These are phyloP conservation scores for Polylopha cassiicola DNA, from an alignment of 2,888 invertebrate species.

Conservation along the genomic window DNA sequence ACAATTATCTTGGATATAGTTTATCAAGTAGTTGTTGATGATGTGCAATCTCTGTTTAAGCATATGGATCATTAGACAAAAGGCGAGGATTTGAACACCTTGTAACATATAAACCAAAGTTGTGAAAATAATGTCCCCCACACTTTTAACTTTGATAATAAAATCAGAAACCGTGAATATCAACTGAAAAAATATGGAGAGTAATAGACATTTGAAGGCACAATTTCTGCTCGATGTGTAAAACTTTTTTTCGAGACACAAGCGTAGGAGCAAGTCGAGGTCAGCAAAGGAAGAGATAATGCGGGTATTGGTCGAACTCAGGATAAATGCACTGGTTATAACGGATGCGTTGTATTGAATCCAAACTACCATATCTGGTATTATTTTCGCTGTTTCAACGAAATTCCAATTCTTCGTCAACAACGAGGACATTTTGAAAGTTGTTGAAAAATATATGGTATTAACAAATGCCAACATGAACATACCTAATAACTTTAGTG, in stretches of 20 bases:
- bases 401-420: background rate
- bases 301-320: conserved; percentile 3
- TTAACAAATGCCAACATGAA: background rate
- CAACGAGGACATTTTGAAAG: background rate
- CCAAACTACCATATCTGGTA: conserved; percentile 4
- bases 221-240: background rate
- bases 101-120: conserved; percentile 1
- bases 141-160: too few species aligned
- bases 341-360: conserved; percentile 6
- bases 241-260: background rate
- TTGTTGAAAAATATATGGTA: background rate
- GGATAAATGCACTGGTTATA: background rate
- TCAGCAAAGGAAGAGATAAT: conserved; percentile 2
- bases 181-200: too few species aligned
- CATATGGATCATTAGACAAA: conserved; percentile 12
- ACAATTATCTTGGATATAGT: background rate
- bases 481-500: conserved; percentile 7
- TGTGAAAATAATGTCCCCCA: background rate
- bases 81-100: conserved; percentile 6
- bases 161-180: conserved; percentile 2
- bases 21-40: conserved; percentile 11
- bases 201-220: too few species aligned
- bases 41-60: conserved; percentile 10
- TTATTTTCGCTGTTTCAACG: background rate
- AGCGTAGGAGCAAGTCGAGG: conserved; percentile 4